phyloP scores from a whole-genome alignment of 2,888 invertebrate species.

The Metalampra italica region DNA sequence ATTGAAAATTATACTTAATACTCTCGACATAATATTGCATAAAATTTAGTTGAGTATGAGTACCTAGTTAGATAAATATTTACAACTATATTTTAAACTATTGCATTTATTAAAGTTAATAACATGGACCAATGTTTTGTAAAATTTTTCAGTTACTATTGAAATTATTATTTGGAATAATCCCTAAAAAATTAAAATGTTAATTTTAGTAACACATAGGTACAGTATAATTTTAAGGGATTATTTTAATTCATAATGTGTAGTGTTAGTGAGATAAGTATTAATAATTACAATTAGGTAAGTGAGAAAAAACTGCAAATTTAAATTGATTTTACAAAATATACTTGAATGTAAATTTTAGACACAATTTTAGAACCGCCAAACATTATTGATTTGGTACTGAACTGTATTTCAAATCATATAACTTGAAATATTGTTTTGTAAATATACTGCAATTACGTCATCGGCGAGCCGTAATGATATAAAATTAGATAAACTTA shows the following conservation, averaged over 20 bases:
- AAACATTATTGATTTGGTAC: no score
- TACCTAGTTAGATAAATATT: conserved; percentile 2
- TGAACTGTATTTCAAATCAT: no score
- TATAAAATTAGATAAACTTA: conserved; percentile 30
- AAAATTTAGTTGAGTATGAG: conserved; percentile 1
- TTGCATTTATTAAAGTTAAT: conserved; percentile 55
- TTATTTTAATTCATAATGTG: conserved; percentile 57
- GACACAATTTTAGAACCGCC: no score
- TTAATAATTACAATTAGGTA: neutral
- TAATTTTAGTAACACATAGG: conserved; percentile 5
- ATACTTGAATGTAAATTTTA: no score
- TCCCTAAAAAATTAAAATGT: conserved; percentile 48
- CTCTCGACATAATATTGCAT: neutral
- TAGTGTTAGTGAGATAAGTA: neutral
- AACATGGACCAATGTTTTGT: conserved; percentile 44
- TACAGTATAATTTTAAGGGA: conserved; percentile 44
- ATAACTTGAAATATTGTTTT: neutral
- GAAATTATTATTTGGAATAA: conserved; percentile 60
- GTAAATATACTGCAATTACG: conserved; percentile 7
- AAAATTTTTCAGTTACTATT: conserved; percentile 48
- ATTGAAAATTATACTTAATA: neutral
- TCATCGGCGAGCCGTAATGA: no score
- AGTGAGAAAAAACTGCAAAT: no score
- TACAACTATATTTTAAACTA: conserved; percentile 14
- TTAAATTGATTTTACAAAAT: no score